Base-by-base conservation (phyloP, 2,113 vertebrate species). In the Centropus unirufus region DNA sequence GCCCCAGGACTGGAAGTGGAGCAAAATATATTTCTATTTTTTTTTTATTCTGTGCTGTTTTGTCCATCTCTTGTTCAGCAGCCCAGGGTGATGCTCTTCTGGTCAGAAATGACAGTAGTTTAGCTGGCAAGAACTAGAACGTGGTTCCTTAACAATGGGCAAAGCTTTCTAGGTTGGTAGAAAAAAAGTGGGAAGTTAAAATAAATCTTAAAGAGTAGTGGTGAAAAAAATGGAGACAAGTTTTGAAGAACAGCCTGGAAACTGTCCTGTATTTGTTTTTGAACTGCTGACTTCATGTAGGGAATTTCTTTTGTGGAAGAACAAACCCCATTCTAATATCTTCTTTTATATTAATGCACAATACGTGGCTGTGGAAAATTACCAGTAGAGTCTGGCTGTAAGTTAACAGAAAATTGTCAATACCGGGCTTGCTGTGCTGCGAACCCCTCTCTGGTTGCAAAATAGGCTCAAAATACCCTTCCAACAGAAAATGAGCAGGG, bases 171-270 rank as follows among this genome's bases (percentile, higher is more conserved):
- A 92, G 39, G 18, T 7, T 87, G 67, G 64, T 42, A 83, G 36
- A 36, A 87, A 76, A 57, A 78, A 84, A 96, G 70, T 40, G 24
- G 26, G 26, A 72, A 87, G 24, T 58, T 24, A 89, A 89, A 95
- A 81, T 11, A 83, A 83, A 12, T 12, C 39, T 76, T 30, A 46
- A 58, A 79, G 54, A 4, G 7, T 34, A 5, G 2, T 19, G 70
- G 32, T 76, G 63, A 68, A 76, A 69, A 92, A 94, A 90, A 83
- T 40, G 20, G 51, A 79, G 67, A 22, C 20, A 42, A 63, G 67
- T 69, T 92, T 76, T 62, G 42, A 83, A 85, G 67, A 85, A 32
- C n/a, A 84, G 83, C 88, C 63, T 95, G 55, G 52, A 88, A 94
- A 73, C 26, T 57, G 8, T 66, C 39, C 55, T 86, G 67, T 90